Percentiles rank a stretch among this genome's conserved stretches.
Evolutionary conservation across 2,113 vertebrate species (phyloP).

Genomic region (Apaloderma vittatum): DNA sequence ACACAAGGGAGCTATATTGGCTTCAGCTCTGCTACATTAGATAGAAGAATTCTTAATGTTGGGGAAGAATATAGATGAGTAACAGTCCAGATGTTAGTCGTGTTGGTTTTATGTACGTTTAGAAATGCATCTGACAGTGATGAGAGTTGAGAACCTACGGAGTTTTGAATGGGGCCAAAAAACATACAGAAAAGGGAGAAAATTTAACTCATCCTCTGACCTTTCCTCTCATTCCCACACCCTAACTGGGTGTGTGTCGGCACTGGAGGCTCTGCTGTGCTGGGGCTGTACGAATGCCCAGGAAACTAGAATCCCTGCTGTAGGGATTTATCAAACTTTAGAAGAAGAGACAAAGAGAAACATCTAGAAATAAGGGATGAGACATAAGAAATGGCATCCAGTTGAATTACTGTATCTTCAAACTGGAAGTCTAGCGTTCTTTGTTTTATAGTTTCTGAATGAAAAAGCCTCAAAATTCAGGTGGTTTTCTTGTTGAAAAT

Average conservation of each 20-base stretch:
- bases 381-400: neutral
- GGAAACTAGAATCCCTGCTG: neutral
- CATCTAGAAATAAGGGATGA: neutral
- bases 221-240: neutral
- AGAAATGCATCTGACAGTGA: neutral
- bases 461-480: neutral
- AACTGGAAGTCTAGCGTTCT: neutral
- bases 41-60: neutral
- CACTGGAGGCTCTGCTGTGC: neutral
- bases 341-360: neutral
- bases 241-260: neutral
- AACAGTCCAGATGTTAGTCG: constrained; percentile 3
- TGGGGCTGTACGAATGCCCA: neutral
- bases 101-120: neutral
- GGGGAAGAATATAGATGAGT: neutral
- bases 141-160: neutral
- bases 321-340: neutral
- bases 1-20: constrained; percentile 14
- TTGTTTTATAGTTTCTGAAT: neutral
- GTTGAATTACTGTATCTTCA: neutral
- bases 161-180: neutral
- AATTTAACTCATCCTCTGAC: neutral
- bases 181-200: neutral
- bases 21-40: neutral
- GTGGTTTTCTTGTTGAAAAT: neutral